Evolutionary conservation across 2,888 invertebrate genomes (phyloP).

Genomic region (Platynereis dumerilii): DNA sequence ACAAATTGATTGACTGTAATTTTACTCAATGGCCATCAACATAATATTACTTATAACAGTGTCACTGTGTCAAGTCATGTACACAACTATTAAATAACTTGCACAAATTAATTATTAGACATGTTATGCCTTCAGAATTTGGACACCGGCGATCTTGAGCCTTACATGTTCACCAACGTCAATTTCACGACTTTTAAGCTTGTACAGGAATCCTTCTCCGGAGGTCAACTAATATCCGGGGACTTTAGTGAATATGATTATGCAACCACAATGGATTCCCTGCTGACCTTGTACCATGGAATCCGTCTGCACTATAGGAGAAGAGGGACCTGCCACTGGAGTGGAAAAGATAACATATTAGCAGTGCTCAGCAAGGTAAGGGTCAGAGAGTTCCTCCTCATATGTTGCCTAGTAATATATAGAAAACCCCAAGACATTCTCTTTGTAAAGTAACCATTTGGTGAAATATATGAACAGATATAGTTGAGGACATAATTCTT

Average conservation of each 20-base stretch:
- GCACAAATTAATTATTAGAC: too few relatives aligned
- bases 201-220: conserved; percentile 17
- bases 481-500: too few relatives aligned
- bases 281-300: conserved; percentile 34
- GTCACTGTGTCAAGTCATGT: too few relatives aligned
- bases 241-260: conserved; percentile 24
- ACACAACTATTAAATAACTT: too few relatives aligned
- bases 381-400: too few relatives aligned
- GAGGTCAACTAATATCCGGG: neutral
- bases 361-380: conserved; percentile 20
- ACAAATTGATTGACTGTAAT: too few relatives aligned
- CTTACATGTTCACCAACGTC: conserved; percentile 30
- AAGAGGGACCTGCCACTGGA: conserved; percentile 29
- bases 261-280: conserved; percentile 30
- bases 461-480: too few relatives aligned
- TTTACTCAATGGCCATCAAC: too few relatives aligned
- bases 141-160: conserved; percentile 21
- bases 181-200: conserved; percentile 35
- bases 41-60: too few relatives aligned
- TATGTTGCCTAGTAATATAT: too few relatives aligned
- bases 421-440: too few relatives aligned
- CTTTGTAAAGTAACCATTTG: too few relatives aligned
- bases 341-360: conserved; percentile 18
- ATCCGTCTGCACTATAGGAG: conserved; percentile 22
- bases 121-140: conserved; percentile 21